Conservation (phyloP, 2,888 invertebrate species). For the Melanotus villosus region DNA sequence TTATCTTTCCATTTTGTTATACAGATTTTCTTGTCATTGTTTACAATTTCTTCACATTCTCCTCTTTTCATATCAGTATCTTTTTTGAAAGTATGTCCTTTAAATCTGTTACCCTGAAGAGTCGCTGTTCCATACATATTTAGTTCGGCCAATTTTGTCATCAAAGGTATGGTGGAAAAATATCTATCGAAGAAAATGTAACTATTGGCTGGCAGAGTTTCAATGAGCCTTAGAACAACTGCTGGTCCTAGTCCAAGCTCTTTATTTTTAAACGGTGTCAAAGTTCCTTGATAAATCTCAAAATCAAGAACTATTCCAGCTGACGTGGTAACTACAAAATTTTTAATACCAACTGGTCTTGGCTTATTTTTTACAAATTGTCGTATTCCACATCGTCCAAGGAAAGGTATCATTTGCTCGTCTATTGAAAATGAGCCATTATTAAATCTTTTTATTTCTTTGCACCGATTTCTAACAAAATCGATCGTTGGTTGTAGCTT, state of each 20-base stretch:
- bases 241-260: neutral
- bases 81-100: neutral
- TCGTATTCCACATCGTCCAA: neutral
- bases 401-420: neutral
- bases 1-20: too few relatives aligned
- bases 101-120: neutral
- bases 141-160: neutral
- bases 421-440: constrained; percentile 1
- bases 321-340: neutral
- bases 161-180: neutral
- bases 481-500: neutral
- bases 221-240: neutral
- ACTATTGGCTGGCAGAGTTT: neutral
- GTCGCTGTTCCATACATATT: neutral
- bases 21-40: too few relatives aligned
- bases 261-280: neutral
- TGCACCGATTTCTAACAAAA: neutral
- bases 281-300: neutral
- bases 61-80: neutral
- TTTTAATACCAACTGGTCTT: neutral
- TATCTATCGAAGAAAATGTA: neutral
- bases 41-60: too few relatives aligned
- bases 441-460: neutral
- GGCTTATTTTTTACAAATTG: neutral
- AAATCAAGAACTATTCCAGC: neutral